Base-by-base conservation (phyloP, 1,140 invertebrate genomes). In the Penaeus indicus region DNA sequence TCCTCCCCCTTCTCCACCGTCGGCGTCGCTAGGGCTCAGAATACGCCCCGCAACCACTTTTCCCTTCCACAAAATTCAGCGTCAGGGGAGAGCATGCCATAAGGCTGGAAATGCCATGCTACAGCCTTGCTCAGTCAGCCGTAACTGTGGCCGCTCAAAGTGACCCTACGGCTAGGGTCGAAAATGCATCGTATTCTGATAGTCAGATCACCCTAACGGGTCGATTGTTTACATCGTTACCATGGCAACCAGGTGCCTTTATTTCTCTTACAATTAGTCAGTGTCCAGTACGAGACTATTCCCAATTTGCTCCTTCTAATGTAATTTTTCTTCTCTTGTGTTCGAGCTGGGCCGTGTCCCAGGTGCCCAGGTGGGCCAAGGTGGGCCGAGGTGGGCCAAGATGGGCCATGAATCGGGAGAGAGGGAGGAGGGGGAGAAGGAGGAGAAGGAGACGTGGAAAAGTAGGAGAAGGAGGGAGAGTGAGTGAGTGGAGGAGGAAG, bases 211-310 rank as follows among this genome's bases (percentile, higher is more conserved):
- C 75, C 78, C 77, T 86, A 42, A 62, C 54, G 27, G 75, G 38
- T 80, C 32, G 75, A 86, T 86, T 86, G 85, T 86, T 86, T 80
- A 80, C 75, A 63, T 25, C 27, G 85, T 86, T 21, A 42, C 85
- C 85, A 86, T 86, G 85, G 85, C 60, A 80, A 86, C 85, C 27
- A 79, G 25, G 60, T 67, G 85, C 60, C 78, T 86, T 86, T 86
- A 86, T 86, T 86, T 80, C 77, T 63, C 77, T 27, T 62, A 64
- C 77, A 86, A 80, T 86, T 80, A 86, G 85, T 86, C 61, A 86
- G 77, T 86, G 85, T 80, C 85, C 75, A 61, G 60, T 63, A 61
- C 25, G 61, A 80, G 85, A 86, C 85, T 86, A 86, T 86, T 86
- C 61, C 84, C 75, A 86, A 86, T 78, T 86, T 78, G 62, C 47